A percentile compares a stretch with the other conserved stretches of the same genome.
phyloP scores from a whole-genome alignment of 1,140 invertebrate genomes.

The Brachystomella parvula region DNA sequence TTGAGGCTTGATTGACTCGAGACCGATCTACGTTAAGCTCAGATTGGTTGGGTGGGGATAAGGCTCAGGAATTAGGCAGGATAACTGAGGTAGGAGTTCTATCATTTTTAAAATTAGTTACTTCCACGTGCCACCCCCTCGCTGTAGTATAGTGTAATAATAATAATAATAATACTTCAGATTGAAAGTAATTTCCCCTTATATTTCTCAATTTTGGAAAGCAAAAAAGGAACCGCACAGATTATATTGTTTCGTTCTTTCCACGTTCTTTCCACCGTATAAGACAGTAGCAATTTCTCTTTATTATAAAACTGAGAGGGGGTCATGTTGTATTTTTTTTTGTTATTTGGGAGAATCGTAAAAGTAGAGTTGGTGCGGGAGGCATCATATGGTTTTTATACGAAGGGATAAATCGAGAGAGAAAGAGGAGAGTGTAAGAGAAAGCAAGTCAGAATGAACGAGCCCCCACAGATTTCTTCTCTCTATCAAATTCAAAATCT shows the following conservation, averaged over 20 bases:
- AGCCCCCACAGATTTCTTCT: conserved; percentile 15
- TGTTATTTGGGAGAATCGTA: not conserved
- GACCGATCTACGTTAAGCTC: too few species aligned
- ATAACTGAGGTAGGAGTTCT: too few species aligned
- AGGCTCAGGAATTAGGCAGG: too few species aligned
- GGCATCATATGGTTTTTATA: not conserved
- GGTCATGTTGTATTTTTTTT: not conserved
- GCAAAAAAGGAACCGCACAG: not conserved
- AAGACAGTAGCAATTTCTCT: not conserved
- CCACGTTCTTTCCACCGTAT: too few species aligned
- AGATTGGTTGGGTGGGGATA: too few species aligned
- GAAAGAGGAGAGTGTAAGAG: too few species aligned
- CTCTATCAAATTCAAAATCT: conserved; percentile 8
- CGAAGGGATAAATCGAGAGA: not conserved
- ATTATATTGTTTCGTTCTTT: too few species aligned
- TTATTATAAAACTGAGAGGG: not conserved
- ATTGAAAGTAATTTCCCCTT: not conserved
- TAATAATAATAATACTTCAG: not conserved
- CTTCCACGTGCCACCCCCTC: not conserved
- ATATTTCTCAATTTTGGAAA: not conserved
- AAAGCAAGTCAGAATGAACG: conserved; percentile 2
- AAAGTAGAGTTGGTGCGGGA: not conserved
- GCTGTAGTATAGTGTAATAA: not conserved
- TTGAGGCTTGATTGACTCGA: too few species aligned
- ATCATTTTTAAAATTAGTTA: not conserved